Evolutionary conservation across 2,113 vertebrate genomes (phyloP), one percentile per base, ranked within the genome.

Genomic region (Chitala chitala): DNA sequence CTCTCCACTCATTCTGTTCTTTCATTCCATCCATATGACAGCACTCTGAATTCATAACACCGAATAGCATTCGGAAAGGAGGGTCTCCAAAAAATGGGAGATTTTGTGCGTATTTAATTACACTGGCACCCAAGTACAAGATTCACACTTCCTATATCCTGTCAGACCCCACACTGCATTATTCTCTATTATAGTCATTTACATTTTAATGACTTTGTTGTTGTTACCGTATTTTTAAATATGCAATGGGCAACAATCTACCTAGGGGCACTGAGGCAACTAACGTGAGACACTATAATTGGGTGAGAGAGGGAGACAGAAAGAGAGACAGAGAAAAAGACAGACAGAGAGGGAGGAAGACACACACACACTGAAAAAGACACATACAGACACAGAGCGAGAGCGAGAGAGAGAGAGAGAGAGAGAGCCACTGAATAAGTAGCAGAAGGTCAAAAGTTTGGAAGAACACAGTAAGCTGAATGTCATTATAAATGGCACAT

Each of bases 151-250:
- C 26, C 22, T 26, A 8, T 24, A 17, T 46, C 64, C 42, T 22
- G 42, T 46, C 64, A 48, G 24, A 69, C 68, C 26, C 66, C 68
- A 31, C 48, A 51, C 12, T 51, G 13, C 68, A 31, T 42, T 48
- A 51, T 51, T 20, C 68, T 51, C 68, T 31, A 54, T 33, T 31
- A 54, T 20, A 56, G 4, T 36, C 69, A 71, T 71, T 71, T 54
- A 56, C 69, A 56, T 40, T 71, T 40, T 54, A 71, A 55, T 71
- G 53, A 71, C 36, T 56, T 55, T 46, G 22, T 71, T n/a, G 20
- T 24, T 71, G 36, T 54, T 40, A 7, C 36, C 8, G 4, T 15
- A 26, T 69, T 53, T 29, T 69, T 51, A 33, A 40, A 38, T 54
- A 26, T n/a, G n/a, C n/a, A n/a, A n/a, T n/a, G n/a, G n/a, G n/a